These are phyloP conservation scores for Petaurus breviceps DNA, from an alignment of 2,113 vertebrate genomes.

Conservation along the genomic window DNA sequence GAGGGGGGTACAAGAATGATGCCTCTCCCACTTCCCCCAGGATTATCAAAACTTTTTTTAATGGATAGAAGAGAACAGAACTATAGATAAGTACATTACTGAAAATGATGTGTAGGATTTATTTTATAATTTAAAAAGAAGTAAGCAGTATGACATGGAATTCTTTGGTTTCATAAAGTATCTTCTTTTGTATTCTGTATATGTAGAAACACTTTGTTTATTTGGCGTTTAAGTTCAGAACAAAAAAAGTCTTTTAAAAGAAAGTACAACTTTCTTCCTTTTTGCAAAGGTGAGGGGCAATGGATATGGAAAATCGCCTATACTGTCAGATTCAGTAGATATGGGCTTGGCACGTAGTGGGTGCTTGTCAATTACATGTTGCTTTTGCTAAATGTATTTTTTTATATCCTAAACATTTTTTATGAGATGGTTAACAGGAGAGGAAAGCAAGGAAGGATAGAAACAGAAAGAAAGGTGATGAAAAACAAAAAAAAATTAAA, in stretches of 20 bases:
- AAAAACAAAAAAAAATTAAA: background rate
- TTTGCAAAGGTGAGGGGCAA: background rate
- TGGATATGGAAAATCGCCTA: background rate
- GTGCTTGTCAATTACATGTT: background rate
- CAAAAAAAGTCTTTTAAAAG: background rate
- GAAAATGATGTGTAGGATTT: background rate
- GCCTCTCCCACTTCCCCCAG: background rate
- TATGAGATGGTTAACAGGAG: background rate
- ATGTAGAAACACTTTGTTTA: background rate
- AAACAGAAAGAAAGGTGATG: background rate
- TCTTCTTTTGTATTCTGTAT: background rate
- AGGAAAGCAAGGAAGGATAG: background rate
- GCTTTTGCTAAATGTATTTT: background rate
- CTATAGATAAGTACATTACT: background rate
- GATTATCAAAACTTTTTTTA: background rate
- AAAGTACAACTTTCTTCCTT: background rate
- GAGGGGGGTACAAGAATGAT: background rate
- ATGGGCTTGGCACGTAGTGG: background rate
- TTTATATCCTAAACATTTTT: background rate
- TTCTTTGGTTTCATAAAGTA: background rate
- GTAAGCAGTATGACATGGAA: background rate
- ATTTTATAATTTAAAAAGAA: background rate
- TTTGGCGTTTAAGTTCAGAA: background rate
- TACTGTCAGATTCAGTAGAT: background rate
- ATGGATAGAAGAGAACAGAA: background rate